Evolutionary conservation across 2,113 vertebrate genomes (phyloP).

Genomic region (Ursus arctos): DNA sequence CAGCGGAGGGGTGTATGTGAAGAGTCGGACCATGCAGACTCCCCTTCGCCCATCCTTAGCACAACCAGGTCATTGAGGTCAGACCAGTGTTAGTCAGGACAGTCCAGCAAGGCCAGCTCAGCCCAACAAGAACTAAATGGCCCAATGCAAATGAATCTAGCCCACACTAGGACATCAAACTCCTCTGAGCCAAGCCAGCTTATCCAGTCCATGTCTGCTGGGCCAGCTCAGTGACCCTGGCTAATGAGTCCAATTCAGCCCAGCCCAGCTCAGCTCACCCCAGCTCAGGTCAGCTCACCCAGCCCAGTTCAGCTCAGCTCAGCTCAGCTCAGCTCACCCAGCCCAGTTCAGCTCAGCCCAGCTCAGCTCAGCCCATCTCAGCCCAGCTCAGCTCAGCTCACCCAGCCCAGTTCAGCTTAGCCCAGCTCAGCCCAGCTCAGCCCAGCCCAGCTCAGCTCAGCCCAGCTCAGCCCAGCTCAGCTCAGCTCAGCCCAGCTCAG

Average conservation of each 20-base stretch:
- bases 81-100: too few relatives aligned
- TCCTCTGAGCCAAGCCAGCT: too few relatives aligned
- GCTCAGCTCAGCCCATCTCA: neutral
- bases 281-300: too few relatives aligned
- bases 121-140: neutral
- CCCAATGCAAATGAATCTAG: neutral
- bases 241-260: neutral
- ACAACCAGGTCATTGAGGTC: neutral
- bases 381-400: neutral
- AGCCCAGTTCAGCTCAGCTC: rapidly evolving
- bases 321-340: neutral
- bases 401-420: rapidly evolving
- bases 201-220: neutral
- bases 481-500: too few relatives aligned
- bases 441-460: neutral
- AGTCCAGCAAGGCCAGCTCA: neutral
- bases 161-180: neutral
- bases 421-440: neutral
- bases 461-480: rapidly evolving
- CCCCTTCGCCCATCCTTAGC: rapidly evolving
- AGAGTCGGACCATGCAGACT: neutral
- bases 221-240: neutral
- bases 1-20: neutral
- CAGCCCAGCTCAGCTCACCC: neutral
- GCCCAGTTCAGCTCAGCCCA: rapidly evolving